Evolutionary conservation across 2,113 vertebrate genomes (phyloP).

Genomic region (Paramisgurnus dabryanus): DNA sequence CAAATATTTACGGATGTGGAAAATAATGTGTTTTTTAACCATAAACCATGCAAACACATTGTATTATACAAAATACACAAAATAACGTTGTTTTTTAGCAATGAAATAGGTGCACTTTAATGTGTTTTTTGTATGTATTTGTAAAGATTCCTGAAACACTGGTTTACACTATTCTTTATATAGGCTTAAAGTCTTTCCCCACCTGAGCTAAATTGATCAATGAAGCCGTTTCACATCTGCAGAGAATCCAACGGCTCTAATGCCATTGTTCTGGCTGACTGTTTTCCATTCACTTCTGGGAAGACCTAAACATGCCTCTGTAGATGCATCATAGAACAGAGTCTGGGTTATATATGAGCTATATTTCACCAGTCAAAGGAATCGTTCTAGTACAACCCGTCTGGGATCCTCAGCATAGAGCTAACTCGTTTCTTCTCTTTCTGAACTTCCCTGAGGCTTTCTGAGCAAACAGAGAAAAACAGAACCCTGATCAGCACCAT

Average conservation of each 20-base stretch:
- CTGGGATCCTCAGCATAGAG: slow-evolving; percentile 57
- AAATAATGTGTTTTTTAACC: no score
- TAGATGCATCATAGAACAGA: slow-evolving; percentile 61
- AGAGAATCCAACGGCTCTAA: slow-evolving; percentile 20
- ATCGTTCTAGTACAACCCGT: slow-evolving; percentile 71
- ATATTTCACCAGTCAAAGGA: slow-evolving; percentile 69
- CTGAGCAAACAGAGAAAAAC: slow-evolving; percentile 62
- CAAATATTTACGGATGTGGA: no score
- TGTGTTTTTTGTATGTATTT: not conserved
- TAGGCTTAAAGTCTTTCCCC: not conserved
- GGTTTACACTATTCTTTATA: not conserved
- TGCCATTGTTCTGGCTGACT: slow-evolving; percentile 57
- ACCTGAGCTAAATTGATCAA: slow-evolving; percentile 40
- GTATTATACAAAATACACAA: no score
- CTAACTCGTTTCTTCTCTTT: slow-evolving; percentile 56
- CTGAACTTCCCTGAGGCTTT: slow-evolving; percentile 58
- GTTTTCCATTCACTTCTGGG: slow-evolving; percentile 61
- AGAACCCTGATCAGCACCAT: slow-evolving; percentile 66
- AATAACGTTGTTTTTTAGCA: not conserved
- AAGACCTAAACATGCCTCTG: slow-evolving; percentile 55
- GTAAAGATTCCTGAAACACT: not conserved
- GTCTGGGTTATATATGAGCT: slow-evolving; percentile 66
- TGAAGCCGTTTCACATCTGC: slow-evolving; percentile 26
- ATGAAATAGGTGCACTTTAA: not conserved
- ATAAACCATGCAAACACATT: no score